These are phyloP conservation scores for Acinonyx jubatus DNA, from an alignment of 2,113 vertebrate species.

Conservation along the genomic window DNA sequence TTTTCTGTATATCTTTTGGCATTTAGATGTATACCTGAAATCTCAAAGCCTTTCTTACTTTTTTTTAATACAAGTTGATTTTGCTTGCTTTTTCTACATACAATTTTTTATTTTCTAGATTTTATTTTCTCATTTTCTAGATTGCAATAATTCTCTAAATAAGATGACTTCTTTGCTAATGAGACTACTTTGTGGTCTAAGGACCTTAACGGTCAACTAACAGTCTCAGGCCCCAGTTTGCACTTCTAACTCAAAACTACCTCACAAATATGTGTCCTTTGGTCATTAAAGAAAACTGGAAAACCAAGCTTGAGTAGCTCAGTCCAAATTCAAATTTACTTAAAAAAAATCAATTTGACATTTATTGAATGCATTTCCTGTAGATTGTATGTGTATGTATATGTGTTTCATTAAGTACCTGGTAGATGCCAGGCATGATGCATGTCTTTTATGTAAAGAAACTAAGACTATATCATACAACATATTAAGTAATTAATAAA, in stretches of 20 bases:
- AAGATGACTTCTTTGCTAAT: background rate
- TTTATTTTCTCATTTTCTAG: too few species aligned
- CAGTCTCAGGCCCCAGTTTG: background rate
- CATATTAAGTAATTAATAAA: background rate
- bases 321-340: background rate
- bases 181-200: background rate
- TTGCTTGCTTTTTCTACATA: background rate
- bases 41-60: constrained; percentile 29
- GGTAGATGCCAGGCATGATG: background rate
- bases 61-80: constrained; percentile 9
- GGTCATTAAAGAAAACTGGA: background rate
- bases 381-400: background rate
- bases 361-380: background rate
- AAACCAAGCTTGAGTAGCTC: background rate
- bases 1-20: background rate
- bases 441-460: background rate
- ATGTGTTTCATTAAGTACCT: background rate
- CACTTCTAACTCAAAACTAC: background rate
- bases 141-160: background rate
- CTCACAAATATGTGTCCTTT: background rate
- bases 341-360: background rate
- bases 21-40: background rate
- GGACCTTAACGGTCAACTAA: background rate
- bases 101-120: too few species aligned
- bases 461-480: background rate